These are phyloP conservation scores for Limnothrissa miodon DNA, from an alignment of 2,113 vertebrate genomes.

Conservation along the genomic window DNA sequence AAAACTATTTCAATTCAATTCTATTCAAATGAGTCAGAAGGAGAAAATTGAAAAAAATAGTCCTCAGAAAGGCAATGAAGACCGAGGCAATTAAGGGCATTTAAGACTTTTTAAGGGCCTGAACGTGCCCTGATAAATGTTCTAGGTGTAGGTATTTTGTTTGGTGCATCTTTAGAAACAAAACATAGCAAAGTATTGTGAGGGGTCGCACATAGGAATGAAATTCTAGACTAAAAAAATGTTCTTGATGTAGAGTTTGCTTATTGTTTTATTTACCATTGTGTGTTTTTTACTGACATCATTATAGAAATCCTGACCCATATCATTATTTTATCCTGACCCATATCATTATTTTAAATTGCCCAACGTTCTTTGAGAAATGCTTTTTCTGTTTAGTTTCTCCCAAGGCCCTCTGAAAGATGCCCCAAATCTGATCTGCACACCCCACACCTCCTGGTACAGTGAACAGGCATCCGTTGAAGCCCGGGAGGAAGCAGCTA, in stretches of 20 bases:
- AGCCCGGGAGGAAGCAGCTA: conserved; percentile 85
- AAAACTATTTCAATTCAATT: no score
- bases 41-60: no score
- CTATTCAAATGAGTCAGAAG: no score
- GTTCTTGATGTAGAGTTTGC: not conserved
- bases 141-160: no score
- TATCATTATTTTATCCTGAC: not conserved
- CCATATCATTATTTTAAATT: not conserved
- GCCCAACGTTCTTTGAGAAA: not conserved
- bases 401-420: conserved; percentile 86
- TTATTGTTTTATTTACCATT: not conserved
- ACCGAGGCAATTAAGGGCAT: no score
- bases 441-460: conserved; percentile 89
- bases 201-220: no score
- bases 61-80: no score
- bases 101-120: no score
- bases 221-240: not conserved
- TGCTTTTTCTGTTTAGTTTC: conserved; percentile 66
- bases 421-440: conserved; percentile 87
- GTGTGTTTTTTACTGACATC: not conserved
- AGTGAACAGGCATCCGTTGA: conserved; percentile 89
- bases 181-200: no score
- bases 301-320: not conserved
- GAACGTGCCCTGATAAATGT: no score
- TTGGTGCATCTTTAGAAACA: no score